Base-by-base conservation (phyloP, 1,140 invertebrate genomes). In the Anoplolepis gracilipes region DNA sequence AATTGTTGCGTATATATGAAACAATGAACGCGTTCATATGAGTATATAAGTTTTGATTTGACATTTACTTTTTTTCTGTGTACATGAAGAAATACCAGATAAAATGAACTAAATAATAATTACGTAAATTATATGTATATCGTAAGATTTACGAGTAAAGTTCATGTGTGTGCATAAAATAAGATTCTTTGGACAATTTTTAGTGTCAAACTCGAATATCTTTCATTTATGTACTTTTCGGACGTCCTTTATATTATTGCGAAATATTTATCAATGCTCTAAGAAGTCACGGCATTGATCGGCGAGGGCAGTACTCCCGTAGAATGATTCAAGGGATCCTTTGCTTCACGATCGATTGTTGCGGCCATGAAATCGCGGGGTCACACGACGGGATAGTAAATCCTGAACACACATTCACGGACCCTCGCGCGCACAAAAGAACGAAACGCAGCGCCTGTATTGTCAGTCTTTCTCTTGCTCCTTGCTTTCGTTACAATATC, bases 341-440 rank as follows among this genome's bases (percentile, higher is more conserved):
- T 70, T 82, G n/a, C 78, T 57, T 16, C 3, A 10, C 16, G 16
- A 59, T 78, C 65, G 81, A 78, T 84, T 53, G 73, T 75, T 57
- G 28, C n/a, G 22, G 30, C 25, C 67, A 53, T 86, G 73, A 82
- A 88, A 73, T 62, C 49, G n/a, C n/a, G 10, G 55, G 67, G 65
- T 89, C 65, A 75, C 33, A 16, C 55, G 73, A 73, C n/a, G 33
- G 49, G 59, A 36, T 11, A 13, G 36, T 89, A 84, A 89, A 89
- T 89, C 64, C 88, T 25, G 33, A 11, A 19, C 25, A 57, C 55
- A 22, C 6, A 7, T 61, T 62, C 13, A n/a, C n/a, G 25, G 64
- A n/a, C 25, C 19, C 49, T 49, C 46, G 46, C 42, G 13, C 1
- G 28, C 8, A 55, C 28, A 86, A 84, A 86, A 28, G 30, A 67